Evolutionary conservation across 1,140 invertebrate genomes (phyloP), one percentile per base, ranked within the genome.

Genomic region (Caenorhabditis brenneri): DNA sequence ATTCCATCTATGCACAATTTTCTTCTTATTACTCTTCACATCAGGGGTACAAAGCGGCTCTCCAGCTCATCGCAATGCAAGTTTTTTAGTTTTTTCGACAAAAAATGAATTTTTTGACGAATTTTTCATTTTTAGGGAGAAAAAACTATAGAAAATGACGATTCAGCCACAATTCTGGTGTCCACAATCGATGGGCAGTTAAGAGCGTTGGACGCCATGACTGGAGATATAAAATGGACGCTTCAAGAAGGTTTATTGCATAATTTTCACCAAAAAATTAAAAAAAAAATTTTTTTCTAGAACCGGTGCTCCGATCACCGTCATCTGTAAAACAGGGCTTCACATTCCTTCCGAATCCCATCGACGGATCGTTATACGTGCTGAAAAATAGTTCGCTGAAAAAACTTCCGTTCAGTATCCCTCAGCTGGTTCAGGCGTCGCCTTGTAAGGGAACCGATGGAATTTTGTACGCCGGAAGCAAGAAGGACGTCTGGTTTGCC

Each of bases 351-450:
- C 96, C 97, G 4, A 96, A 99, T 92, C 97, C 97, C 0, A 94
- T 95, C 87, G 96, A 98, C 93, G 97, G 97, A 15, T 96, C 95
- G 51, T 92, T 99, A 3, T 99, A 99, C 92, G 93, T 97, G 87
- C 93, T 97, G 84, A 90, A 92, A 79, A 93, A 94, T 2, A 91
- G 93, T 53, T 93, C 93, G 87, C 92, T 99, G 0, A 97, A 97
- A 91, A 99, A 98, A 90, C 91, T 99, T 33, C 96, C 96, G 0
- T 98, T 97, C 89, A 98, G 96, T 0, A 98, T 99, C 91, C 96
- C 97, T n/a, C 95, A 99, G 91, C 91, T 99, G 65, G 97, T 99
- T 1, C 94, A 95, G 4, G 95, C 94, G 81, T 96, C 97, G 29
- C 97, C 97, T 0, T 97, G 96, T 91, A 93, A 94, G 79, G 97